Percentiles rank a stretch among this genome's conserved stretches.
Evolutionary conservation across 2,888 invertebrate species (phyloP).

Genomic region (Limenitis camilla): DNA sequence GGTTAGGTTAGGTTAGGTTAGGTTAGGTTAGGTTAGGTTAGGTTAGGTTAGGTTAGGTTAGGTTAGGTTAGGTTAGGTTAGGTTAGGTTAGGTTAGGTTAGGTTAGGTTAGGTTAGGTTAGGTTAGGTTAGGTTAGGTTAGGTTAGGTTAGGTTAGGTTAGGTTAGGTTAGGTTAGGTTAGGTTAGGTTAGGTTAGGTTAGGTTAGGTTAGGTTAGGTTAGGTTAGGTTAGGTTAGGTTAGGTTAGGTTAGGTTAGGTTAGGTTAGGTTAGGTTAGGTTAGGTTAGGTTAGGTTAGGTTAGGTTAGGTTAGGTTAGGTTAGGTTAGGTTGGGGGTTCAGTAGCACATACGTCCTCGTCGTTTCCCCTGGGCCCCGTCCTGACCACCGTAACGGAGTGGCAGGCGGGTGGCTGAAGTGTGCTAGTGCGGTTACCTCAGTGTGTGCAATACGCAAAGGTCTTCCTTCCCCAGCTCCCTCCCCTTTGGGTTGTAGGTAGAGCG

Average conservation of each 20-base stretch:
- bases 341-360: no score
- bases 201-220: slow-evolving; percentile 6
- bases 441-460: no score
- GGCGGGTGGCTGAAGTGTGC: neutral
- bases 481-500: no score
- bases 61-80: slow-evolving; percentile 9
- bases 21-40: slow-evolving; percentile 4
- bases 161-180: slow-evolving; percentile 9
- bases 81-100: slow-evolving; percentile 9
- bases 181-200: slow-evolving; percentile 9
- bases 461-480: no score
- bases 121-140: slow-evolving; percentile 9
- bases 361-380: no score
- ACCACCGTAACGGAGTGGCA: no score
- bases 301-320: slow-evolving; percentile 9
- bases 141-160: slow-evolving; percentile 9
- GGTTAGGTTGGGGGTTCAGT: no score
- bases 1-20: slow-evolving; percentile 6
- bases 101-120: slow-evolving; percentile 9
- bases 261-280: slow-evolving; percentile 6
- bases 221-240: slow-evolving; percentile 19
- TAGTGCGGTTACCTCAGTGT: neutral
- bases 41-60: slow-evolving; percentile 9
- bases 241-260: slow-evolving; percentile 5
- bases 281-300: slow-evolving; percentile 7